Evolutionary conservation across 2,888 invertebrate genomes (phyloP).

Genomic region (Eurytoma californica): DNA sequence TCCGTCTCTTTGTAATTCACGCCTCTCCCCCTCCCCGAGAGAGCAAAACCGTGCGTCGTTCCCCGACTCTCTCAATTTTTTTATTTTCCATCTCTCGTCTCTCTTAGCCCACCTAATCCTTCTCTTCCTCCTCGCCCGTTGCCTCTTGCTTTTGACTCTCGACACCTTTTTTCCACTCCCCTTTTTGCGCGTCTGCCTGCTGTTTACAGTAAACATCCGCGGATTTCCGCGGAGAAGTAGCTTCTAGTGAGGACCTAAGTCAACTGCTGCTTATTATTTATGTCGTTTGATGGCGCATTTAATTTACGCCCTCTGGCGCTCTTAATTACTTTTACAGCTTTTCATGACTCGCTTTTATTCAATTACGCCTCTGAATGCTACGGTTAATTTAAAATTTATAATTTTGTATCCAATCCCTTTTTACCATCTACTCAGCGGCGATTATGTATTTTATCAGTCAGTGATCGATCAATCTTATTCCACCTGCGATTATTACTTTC

Average conservation of each 20-base stretch:
- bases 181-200: neutral
- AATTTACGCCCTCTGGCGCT: neutral
- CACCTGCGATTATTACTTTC: too few species aligned
- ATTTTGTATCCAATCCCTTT: too few species aligned
- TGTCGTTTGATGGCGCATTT: too few species aligned
- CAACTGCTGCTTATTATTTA: too few species aligned
- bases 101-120: conserved; percentile 52
- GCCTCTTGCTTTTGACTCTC: conserved; percentile 11
- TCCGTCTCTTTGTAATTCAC: conserved; percentile 67
- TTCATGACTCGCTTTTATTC: neutral
- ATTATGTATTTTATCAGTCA: too few species aligned
- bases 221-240: too few species aligned
- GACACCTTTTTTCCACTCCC: neutral
- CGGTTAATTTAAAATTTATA: too few species aligned
- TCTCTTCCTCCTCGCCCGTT: conserved; percentile 35
- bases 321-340: neutral
- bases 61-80: conserved; percentile 14
- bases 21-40: conserved; percentile 61
- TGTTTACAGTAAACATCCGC: too few species aligned
- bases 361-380: too few species aligned
- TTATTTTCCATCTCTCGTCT: conserved; percentile 54
- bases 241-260: neutral
- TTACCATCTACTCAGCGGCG: too few species aligned
- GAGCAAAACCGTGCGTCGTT: neutral
- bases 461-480: too few species aligned